These are phyloP conservation scores for Enteromius thamalakanensis DNA, from an alignment of 2,797 vertebrate species.

Conservation along the genomic window DNA sequence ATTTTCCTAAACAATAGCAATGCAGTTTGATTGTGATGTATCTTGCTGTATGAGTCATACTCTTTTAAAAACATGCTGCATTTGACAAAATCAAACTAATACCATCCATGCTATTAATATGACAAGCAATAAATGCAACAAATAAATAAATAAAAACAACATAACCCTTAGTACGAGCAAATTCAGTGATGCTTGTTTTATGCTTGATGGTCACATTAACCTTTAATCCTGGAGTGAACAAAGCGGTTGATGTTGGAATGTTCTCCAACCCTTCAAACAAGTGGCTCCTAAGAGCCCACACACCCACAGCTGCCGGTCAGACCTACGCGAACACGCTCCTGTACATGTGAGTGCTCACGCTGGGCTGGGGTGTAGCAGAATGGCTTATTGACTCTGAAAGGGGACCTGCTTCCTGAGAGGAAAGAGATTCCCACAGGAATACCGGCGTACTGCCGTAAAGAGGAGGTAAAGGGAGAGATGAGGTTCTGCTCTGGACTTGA, in stretches of 20 bases:
- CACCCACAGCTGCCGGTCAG: conserved; percentile 40
- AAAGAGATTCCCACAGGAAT: conserved; percentile 60
- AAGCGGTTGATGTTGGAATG: conserved; percentile 27
- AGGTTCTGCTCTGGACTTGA: conserved; percentile 22
- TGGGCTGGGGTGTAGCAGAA: conserved; percentile 43
- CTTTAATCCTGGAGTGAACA: conserved; percentile 1
- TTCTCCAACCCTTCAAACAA: conserved; percentile 72
- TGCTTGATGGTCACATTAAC: not conserved
- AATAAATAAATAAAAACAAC: not conserved
- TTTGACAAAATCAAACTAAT: not conserved
- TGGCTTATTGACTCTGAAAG: conserved; percentile 63
- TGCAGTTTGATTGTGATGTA: not conserved
- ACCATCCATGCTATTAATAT: not conserved
- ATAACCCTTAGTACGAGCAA: not conserved
- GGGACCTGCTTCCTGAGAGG: conserved; percentile 61
- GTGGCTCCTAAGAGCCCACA: conserved; percentile 74
- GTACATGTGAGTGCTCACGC: conserved; percentile 38
- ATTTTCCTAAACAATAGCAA: too few relatives aligned
- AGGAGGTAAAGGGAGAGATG: conserved; percentile 30
- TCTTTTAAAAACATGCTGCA: not conserved
- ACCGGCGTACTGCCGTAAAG: conserved; percentile 28
- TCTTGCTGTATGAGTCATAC: not conserved
- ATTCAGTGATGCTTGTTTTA: not conserved
- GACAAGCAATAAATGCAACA: not conserved
- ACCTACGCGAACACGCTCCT: conserved; percentile 10